Percentiles rank a stretch among this genome's conserved stretches.
phyloP scores from a whole-genome alignment of 2,113 vertebrate species.

The Esox niger region DNA sequence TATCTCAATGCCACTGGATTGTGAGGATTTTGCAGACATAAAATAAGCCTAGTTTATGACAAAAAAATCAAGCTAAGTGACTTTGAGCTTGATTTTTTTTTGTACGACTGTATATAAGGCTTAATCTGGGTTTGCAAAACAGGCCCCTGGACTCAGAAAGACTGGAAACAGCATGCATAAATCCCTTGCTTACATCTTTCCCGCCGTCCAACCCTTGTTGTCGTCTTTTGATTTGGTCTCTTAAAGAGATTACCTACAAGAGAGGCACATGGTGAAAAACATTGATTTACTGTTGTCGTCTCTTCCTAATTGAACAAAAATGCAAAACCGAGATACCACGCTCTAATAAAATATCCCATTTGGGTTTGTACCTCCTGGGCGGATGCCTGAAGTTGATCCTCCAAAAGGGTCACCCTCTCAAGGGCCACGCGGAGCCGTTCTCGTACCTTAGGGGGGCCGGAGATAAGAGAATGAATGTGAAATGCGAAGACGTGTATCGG shows the following conservation, averaged over 20 bases:
- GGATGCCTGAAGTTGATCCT: conserved; percentile 86
- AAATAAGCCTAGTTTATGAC: no score
- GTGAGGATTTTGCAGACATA: no score
- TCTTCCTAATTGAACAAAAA: no score
- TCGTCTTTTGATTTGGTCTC: conserved; percentile 81
- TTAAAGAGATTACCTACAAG: conserved; percentile 74
- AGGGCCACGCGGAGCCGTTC: conserved; percentile 89
- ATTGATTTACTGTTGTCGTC: neutral
- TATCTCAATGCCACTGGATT: no score
- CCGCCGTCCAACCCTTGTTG: conserved; percentile 78
- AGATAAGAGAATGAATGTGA: neutral
- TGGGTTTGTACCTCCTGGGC: conserved; percentile 81
- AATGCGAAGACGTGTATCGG: no score
- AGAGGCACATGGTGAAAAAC: conserved; percentile 25
- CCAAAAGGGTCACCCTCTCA: conserved; percentile 85
- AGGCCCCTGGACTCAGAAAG: no score
- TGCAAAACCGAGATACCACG: no score
- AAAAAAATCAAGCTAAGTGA: no score
- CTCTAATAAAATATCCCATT: neutral
- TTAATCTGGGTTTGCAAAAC: no score
- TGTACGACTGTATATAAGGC: no score
- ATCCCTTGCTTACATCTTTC: conserved; percentile 75
- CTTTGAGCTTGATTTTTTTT: no score
- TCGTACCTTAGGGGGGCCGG: conserved; percentile 74
- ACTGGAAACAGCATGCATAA: conserved; percentile 57